Evolutionary conservation across 2,113 vertebrate species (phyloP).

Genomic region (Pelmatolapia mariae): DNA sequence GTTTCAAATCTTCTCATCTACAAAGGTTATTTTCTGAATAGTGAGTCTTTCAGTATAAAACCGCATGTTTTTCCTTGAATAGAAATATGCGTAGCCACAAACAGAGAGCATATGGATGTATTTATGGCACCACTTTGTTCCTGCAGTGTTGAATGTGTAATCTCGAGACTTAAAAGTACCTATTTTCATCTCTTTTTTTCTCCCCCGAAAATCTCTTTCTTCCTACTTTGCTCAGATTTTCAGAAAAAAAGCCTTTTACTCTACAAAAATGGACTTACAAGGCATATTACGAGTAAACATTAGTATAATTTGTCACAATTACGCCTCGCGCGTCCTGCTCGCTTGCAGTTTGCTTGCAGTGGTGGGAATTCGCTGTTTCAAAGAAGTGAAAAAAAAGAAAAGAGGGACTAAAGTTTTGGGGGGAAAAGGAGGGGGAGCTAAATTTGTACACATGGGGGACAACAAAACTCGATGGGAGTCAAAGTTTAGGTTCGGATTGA

Average conservation of each 20-base stretch:
- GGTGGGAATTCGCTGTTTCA: neutral
- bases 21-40: slow-evolving; percentile 70
- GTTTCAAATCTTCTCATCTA: slow-evolving; percentile 68
- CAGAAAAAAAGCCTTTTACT: slow-evolving; percentile 22
- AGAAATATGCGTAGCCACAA: slow-evolving; percentile 72
- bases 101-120: slow-evolving; percentile 74
- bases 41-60: slow-evolving; percentile 66
- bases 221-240: slow-evolving; percentile 14
- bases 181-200: slow-evolving; percentile 27
- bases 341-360: neutral
- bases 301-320: slow-evolving; percentile 52
- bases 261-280: slow-evolving; percentile 42
- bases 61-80: slow-evolving; percentile 68
- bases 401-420: neutral
- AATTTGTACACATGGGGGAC: neutral
- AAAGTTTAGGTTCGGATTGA: slow-evolving; percentile 37
- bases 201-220: neutral
- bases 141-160: slow-evolving; percentile 58
- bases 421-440: neutral
- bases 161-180: slow-evolving; percentile 40
- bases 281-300: slow-evolving; percentile 21
- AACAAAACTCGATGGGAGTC: slow-evolving; percentile 26
- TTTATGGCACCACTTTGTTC: slow-evolving; percentile 66
- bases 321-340: neutral
- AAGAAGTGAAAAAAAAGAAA: neutral